phyloP scores from a whole-genome alignment of 2,797 vertebrate species.

The Ctenosaura bakeri region DNA sequence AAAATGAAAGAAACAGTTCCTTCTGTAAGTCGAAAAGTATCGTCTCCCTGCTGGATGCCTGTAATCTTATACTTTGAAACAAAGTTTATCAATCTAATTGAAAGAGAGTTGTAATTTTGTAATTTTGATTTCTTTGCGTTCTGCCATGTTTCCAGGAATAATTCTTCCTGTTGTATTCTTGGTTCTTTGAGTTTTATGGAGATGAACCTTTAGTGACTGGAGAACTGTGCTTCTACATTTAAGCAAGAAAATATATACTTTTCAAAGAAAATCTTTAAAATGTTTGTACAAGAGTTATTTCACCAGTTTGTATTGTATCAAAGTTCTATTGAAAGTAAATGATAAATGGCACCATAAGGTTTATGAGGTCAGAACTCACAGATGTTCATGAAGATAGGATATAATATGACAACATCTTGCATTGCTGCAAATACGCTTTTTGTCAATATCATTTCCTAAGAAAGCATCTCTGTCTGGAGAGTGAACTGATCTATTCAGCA shows the following conservation, averaged over 20 bases:
- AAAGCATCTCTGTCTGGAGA: background rate
- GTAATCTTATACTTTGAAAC: background rate
- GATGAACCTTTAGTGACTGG: background rate
- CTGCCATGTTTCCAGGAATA: background rate
- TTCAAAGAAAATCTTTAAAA: background rate
- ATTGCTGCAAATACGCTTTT: background rate
- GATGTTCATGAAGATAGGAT: background rate
- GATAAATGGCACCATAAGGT: background rate
- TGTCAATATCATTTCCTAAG: background rate
- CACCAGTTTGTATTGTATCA: background rate
- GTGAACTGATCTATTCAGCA: slow-evolving; percentile 6
- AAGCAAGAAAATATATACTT: background rate
- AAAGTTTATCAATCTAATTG: background rate
- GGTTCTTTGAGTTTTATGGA: background rate
- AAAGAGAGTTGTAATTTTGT: background rate
- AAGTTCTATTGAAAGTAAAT: background rate
- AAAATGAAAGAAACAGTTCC: background rate
- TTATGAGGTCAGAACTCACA: background rate
- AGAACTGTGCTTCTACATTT: background rate
- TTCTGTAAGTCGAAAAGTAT: background rate
- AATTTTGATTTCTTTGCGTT: background rate
- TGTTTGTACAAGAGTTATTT: background rate
- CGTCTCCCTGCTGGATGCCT: background rate
- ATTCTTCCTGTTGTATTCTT: background rate
- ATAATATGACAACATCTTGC: background rate